Percentiles rank a stretch among this genome's conserved stretches.
phyloP scores from a whole-genome alignment of 2,113 vertebrate species.

The Alethe diademata region DNA sequence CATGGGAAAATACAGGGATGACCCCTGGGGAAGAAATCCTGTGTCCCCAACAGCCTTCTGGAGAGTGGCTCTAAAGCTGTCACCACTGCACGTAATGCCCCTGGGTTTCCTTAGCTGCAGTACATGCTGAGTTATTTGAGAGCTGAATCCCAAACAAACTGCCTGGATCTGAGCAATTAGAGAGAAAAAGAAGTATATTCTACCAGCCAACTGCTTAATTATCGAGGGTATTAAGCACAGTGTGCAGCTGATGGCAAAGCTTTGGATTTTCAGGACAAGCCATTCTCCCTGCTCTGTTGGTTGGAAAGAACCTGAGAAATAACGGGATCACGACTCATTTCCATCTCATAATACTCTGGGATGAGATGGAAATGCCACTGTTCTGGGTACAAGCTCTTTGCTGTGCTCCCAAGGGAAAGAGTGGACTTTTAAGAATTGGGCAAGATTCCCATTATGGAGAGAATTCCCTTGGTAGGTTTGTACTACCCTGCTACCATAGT shows the following conservation, averaged over 20 bases:
- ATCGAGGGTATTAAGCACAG: not conserved
- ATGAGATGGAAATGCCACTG: not conserved
- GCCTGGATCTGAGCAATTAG: not conserved
- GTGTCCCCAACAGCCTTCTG: not conserved
- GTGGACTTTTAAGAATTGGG: not conserved
- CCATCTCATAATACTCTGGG: not conserved
- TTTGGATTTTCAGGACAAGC: not conserved
- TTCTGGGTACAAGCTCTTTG: not conserved
- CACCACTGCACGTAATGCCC: accelerated
- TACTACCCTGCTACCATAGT: not conserved
- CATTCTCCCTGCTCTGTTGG: not conserved
- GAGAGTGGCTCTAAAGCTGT: not conserved
- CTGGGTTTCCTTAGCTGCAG: not conserved
- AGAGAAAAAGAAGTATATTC: not conserved
- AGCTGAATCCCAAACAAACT: not conserved
- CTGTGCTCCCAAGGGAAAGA: not conserved
- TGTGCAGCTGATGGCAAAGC: not conserved
- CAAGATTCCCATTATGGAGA: not conserved
- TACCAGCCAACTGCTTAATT: not conserved
- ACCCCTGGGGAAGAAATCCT: not conserved
- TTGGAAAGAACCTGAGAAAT: not conserved
- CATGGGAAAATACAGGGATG: constrained; percentile 50
- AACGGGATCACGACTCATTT: not conserved
- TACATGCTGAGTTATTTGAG: not conserved
- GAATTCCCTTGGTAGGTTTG: not conserved